These are phyloP conservation scores for Netelia fuscicornis DNA, from an alignment of 2,888 invertebrate species.

Conservation along the genomic window DNA sequence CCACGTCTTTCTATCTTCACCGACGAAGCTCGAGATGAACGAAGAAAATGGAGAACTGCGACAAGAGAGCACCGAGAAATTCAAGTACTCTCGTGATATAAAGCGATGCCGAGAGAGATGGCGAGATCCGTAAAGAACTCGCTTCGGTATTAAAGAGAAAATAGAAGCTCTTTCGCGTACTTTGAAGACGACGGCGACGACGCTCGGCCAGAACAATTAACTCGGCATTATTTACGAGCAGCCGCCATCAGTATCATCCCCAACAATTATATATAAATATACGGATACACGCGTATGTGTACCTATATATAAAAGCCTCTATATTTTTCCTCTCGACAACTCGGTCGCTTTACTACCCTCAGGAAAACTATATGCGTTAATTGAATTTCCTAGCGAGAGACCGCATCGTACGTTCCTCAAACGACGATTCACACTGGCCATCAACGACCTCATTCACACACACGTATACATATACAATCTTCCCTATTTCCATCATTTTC, in stretches of 20 bases:
- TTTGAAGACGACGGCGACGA: slow-evolving; percentile 51
- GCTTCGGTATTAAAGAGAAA: slow-evolving; percentile 53
- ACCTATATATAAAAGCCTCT: neutral
- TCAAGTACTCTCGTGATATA: slow-evolving; percentile 11
- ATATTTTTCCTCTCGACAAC: slow-evolving; percentile 20
- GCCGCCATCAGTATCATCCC: slow-evolving; percentile 42
- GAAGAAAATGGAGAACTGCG: slow-evolving; percentile 17
- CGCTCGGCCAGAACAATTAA: slow-evolving; percentile 72
- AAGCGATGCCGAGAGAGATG: slow-evolving; percentile 12
- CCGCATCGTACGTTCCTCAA: slow-evolving; percentile 26
- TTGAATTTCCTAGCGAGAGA: slow-evolving; percentile 55
- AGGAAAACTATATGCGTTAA: slow-evolving; percentile 46
- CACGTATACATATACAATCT: neutral
- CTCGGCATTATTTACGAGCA: slow-evolving; percentile 75
- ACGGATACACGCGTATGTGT: neutral
- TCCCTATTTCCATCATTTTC: slow-evolving; percentile 29
- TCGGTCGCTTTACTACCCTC: slow-evolving; percentile 52
- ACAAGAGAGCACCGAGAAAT: slow-evolving; percentile 44
- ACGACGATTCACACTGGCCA: slow-evolving; percentile 53
- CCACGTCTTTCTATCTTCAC: neutral
- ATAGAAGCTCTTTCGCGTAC: slow-evolving; percentile 57
- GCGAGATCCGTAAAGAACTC: slow-evolving; percentile 4
- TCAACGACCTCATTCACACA: slow-evolving; percentile 26
- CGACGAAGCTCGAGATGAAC: neutral
- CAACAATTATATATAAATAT: neutral